Base-by-base conservation (phyloP, 2,113 vertebrate species). In the Brachyhypopomus gauderio region DNA sequence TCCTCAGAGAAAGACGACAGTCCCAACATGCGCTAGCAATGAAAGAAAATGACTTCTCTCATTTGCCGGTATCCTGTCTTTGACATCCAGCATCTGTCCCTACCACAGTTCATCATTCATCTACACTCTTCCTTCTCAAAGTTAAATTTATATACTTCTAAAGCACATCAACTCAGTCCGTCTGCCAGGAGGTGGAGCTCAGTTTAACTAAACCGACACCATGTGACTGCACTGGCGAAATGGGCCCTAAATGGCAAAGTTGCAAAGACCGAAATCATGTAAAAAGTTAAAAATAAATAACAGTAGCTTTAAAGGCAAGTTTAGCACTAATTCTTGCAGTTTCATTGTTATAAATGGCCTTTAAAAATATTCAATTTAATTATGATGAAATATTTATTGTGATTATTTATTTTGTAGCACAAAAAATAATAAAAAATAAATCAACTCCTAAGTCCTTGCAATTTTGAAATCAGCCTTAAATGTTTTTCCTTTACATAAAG, bases 1-100 rank as follows among this genome's bases (percentile, higher is more conserved):
- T 79, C 72, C 70, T 67, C 76, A 67, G 38, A 79, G 62, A 48
- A 73, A 79, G 76, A 72, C 36, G 27, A 72, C 56, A 62, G 52
- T 52, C 74, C 80, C 74, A 86, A 84, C 78, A 82, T 79, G 72
- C 84, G 70, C 78, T 63, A 79, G 84, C 83, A 86, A 89, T 86
- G 84, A 89, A 91, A 89, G 83, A 88, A 83, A 77, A 90, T 88
- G 87, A 92, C 85, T 92, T 87, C 84, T 89, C 84, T 88, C 82
- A 81, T 85, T 30, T 81, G 84, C 85, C 81, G 83, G 88, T 82
- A 88, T 93, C 91, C 91, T 92, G 91, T 78, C 86, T 75, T 56
- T 92, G 91, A 92, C 92, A 92, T 84, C 83, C 76, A 90, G 86
- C 92, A 92, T 90, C 91, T 93, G 92, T 88, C 84, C 81, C 86